Base-by-base conservation (phyloP, 2,888 invertebrate genomes). In the Eilema griseolum region DNA sequence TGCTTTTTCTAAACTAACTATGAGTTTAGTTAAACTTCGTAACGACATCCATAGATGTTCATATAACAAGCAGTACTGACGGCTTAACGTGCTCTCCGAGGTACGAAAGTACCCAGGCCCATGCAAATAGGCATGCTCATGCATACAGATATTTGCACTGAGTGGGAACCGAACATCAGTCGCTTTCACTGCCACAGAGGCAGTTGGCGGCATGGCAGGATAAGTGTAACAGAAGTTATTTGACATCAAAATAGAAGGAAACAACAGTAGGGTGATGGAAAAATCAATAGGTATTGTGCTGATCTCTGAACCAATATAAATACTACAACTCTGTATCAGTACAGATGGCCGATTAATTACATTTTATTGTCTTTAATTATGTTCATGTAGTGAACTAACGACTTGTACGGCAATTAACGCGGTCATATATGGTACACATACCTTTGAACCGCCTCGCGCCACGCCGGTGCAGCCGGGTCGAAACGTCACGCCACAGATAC, bases 351-450 rank as follows among this genome's bases (percentile, higher is more conserved):
- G n/a, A 52, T 52, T 52, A 52, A 16, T 46, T 7, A 46, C 52
- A 52, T 52, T 52, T 52, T 52, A 52, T 52, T 52, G 52, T 52
- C n/a, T 8, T n/a, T n/a, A 52, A 52, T 46, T n/a, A 46, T 46
- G 46, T 7, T 20, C 46, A 46, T 46, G 20, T 41, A 41, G 16
- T n/a, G n/a, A n/a, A n/a, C n/a, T n/a, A n/a, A n/a, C 16, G 14
- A 46, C 12, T 20, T 7, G 5, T 52, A 52, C n/a, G 52, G 52
- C 10, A n/a, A 52, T 52, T 52, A 52, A 52, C 52, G 52, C 52
- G n/a, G 5, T 52, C 52, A 10, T 52, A 10, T 52, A 52, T n/a
- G 52, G 52, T n/a, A n/a, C n/a, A 37, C 12, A 52, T 52, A 52
- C 46, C 46, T 16, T 14, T 20, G 41, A 16, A 16, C 41, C 16